Conservation (phyloP, 2,888 invertebrate species). For the Strigamia maritima region DNA sequence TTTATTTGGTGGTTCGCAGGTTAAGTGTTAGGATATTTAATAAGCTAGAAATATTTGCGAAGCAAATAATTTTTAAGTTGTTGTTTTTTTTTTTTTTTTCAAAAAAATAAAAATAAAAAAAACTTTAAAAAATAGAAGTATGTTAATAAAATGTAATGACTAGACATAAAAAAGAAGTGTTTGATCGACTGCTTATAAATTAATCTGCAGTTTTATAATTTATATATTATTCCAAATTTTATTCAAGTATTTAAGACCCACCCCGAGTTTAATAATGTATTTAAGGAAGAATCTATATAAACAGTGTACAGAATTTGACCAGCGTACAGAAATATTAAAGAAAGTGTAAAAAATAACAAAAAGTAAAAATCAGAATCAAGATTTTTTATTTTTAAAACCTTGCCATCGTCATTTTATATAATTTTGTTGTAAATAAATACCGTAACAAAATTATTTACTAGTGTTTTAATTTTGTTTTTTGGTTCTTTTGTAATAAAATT, state of each 20-base stretch:
- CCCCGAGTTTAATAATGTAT: neutral
- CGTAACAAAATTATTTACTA: neutral
- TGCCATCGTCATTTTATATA: neutral
- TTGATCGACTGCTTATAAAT: neutral
- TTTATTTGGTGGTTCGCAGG: conserved; percentile 21
- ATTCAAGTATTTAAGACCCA: neutral
- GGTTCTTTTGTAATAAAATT: neutral
- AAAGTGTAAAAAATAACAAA: neutral
- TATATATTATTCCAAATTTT: neutral
- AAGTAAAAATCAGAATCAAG: neutral
- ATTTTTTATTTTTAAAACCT: conserved; percentile 2
- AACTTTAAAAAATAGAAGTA: neutral
- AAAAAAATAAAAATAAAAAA: neutral
- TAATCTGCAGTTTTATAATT: neutral
- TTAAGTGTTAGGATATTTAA: neutral
- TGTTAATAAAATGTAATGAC: neutral
- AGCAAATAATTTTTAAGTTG: neutral
- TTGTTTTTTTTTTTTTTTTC: neutral
- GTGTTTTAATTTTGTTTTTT: neutral
- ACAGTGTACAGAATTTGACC: conserved; percentile 8
- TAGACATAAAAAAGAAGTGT: neutral
- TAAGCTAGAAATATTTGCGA: neutral
- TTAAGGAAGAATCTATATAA: neutral
- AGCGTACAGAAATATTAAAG: neutral
- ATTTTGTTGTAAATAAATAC: conserved; percentile 12